Conservation (phyloP, 2,797 vertebrate species). For the Coilia nasus region DNA sequence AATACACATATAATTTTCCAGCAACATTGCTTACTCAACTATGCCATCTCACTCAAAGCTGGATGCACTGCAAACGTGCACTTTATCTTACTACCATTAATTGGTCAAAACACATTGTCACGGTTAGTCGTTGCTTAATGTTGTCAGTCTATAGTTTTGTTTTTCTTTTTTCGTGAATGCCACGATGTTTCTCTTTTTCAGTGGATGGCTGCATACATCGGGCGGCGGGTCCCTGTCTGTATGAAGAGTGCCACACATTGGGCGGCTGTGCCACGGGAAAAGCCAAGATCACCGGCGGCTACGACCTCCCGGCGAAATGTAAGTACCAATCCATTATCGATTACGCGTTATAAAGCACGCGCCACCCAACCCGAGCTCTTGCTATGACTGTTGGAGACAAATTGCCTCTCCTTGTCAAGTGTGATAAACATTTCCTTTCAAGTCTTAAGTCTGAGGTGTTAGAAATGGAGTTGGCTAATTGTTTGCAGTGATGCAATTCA, state of each 20-base stretch:
- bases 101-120: background rate
- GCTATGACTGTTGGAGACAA: background rate
- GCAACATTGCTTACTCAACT: background rate
- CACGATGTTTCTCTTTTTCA: conserved; percentile 50
- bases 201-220: conserved; percentile 99
- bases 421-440: conserved; percentile 28
- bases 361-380: background rate
- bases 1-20: background rate
- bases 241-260: conserved; percentile 91
- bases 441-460: conserved; percentile 37
- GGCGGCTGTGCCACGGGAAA: conserved; percentile 95
- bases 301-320: conserved; percentile 96
- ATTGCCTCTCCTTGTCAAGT: conserved; percentile 23
- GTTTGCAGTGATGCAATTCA: conserved; percentile 44
- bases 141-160: background rate
- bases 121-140: background rate
- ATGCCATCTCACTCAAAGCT: background rate
- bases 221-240: conserved; percentile 90
- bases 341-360: background rate
- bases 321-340: conserved; percentile 69
- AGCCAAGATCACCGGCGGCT: conserved; percentile 96
- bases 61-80: background rate
- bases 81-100: background rate
- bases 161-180: too few relatives aligned
- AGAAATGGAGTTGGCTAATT: conserved; percentile 34